Evolutionary conservation across 1,140 invertebrate genomes (phyloP).

Genomic region (Trypoxylus dichotomus): DNA sequence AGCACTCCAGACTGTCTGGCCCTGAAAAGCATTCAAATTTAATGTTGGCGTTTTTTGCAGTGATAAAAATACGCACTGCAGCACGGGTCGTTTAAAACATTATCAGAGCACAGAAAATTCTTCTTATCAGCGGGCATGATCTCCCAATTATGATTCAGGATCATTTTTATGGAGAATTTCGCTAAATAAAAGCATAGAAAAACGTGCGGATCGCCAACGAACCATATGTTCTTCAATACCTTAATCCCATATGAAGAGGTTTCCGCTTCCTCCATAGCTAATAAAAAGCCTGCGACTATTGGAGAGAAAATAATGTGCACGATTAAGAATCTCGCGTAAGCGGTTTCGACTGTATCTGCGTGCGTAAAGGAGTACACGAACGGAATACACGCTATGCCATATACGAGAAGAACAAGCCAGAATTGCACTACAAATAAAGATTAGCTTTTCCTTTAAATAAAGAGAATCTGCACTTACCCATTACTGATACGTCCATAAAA

Average conservation of each 20-base stretch:
- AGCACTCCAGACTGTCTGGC: not conserved
- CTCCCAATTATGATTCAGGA: conserved; percentile 9
- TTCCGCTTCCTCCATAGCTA: not conserved
- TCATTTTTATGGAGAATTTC: not conserved
- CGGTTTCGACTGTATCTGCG: not conserved
- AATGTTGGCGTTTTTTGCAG: not conserved
- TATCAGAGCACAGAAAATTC: not conserved
- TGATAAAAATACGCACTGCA: not conserved
- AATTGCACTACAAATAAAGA: not conserved
- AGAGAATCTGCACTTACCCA: not conserved
- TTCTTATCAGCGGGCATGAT: not conserved
- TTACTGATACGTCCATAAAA: not conserved
- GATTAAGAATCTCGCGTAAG: not conserved
- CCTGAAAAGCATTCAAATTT: not conserved
- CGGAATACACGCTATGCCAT: not conserved
- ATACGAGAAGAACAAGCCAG: not conserved
- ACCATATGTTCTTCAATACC: not conserved
- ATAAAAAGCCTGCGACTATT: not conserved
- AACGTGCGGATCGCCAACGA: not conserved
- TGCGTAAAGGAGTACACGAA: not conserved
- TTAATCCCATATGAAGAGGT: not conserved
- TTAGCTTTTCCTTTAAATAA: not conserved
- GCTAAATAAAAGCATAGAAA: not conserved
- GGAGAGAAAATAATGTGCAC: not conserved
- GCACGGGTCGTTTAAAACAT: not conserved